Base-by-base conservation (phyloP, 2,113 vertebrate genomes). In the Oryzias javanicus region DNA sequence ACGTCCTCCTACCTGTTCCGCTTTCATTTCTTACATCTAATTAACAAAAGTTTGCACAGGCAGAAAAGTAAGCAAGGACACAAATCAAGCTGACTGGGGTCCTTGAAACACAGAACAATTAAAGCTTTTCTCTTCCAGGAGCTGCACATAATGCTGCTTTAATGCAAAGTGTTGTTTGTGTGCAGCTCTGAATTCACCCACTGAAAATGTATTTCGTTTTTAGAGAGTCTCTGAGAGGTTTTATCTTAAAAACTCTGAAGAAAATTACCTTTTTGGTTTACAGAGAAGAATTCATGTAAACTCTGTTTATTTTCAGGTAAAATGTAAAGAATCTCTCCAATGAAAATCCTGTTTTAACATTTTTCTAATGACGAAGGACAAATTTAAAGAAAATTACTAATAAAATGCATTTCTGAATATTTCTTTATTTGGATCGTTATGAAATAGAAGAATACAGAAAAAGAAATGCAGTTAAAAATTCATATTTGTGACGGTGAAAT, bases 1-100 rank as follows among this genome's bases (percentile, higher is more conserved):
- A 4, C 3, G 17, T 52, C 49, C 46, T 72, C 49, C 67, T 49
- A 16, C 67, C 59, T 42, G 42, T 53, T 57, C 63, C 7, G 47
- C 62, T 76, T 52, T 71, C 52, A 65, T 46, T 60, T 65, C 64
- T 67, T 47, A 15, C 72, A 57, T 40, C 42, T 68, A 61, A 75
- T 61, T 58, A 64, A 25, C 44, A 61, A 41, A 76, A 55, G 42
- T 40, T 64, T 49, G 49, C 35, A 45, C 24, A 27, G 61, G 17
- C 44, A 51, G 22, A 46, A 42, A 55, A 4, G 24, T 1, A 53
- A 69, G 73, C 69, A 79, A 81, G 76, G 59, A 62, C n/a, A 18
- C 7, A 12, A 14, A 69, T 44, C 25, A 53, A 42, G 55, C 53
- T 60, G 2, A 14, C 18, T 41, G 35, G 1, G 46, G 69, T 24